Conservation (phyloP, 2,888 invertebrate genomes). For the Eupithecia dodoneata region DNA sequence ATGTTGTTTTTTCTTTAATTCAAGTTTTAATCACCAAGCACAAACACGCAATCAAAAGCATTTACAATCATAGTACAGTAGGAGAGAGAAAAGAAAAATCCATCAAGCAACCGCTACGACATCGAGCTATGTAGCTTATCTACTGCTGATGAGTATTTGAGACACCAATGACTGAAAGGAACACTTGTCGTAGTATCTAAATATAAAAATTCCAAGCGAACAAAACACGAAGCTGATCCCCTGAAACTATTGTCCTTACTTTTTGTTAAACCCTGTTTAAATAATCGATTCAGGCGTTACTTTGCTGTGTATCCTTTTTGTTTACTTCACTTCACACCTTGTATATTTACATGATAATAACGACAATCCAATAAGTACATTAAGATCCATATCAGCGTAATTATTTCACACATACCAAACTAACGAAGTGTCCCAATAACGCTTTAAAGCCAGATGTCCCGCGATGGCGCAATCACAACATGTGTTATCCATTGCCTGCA, state of each 20-base stretch:
- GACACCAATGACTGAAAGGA: not conserved
- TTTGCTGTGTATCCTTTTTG: no score
- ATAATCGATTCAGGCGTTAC: no score
- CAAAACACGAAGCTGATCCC: no score
- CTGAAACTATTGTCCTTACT: no score
- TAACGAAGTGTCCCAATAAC: slow-evolving; percentile 43
- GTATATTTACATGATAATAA: not conserved
- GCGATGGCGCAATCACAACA: slow-evolving; percentile 56
- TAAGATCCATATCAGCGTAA: slow-evolving; percentile 10
- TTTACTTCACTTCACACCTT: no score
- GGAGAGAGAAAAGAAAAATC: not conserved
- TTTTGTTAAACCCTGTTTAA: no score
- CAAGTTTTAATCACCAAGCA: no score
- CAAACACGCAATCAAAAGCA: no score
- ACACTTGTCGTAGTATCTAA: no score
- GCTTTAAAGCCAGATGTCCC: slow-evolving; percentile 53
- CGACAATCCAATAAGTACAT: slow-evolving; percentile 1
- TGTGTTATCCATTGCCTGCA: slow-evolving; percentile 52
- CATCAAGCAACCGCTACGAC: not conserved
- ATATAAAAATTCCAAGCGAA: no score
- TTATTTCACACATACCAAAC: slow-evolving; percentile 32
- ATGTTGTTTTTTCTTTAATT: no score
- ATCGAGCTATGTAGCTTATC: not conserved
- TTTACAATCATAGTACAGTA: no score
- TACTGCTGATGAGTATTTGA: not conserved